Evolutionary conservation across 30 jellyfish, hydroid and myxozoan species (phyloP).

Genomic region (Cassiopea andromeda): DNA sequence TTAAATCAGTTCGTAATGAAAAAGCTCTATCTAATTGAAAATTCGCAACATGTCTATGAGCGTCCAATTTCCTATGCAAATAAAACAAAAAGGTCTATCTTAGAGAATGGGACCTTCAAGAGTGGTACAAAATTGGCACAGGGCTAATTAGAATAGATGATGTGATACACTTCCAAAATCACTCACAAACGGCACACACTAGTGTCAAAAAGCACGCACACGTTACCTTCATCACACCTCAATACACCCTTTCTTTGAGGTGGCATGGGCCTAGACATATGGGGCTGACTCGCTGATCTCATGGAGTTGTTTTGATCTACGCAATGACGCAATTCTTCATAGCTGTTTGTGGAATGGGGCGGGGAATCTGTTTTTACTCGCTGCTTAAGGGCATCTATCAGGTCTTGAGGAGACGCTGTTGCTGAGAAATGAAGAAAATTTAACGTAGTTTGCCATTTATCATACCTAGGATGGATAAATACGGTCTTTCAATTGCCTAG

Average conservation of each 20-base stretch:
- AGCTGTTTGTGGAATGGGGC: neutral
- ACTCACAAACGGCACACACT: constrained; percentile 11
- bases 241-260: constrained; percentile 16
- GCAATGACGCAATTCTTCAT: neutral
- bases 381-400: constrained; percentile 66
- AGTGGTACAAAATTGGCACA: too few relatives aligned
- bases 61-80: too few relatives aligned
- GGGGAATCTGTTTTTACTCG: constrained; percentile 37
- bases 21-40: too few relatives aligned
- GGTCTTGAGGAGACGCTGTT: constrained; percentile 65
- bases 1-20: too few relatives aligned
- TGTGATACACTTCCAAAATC: too few relatives aligned
- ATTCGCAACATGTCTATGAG: too few relatives aligned
- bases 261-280: constrained; percentile 13
- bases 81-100: too few relatives aligned
- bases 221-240: constrained; percentile 48
- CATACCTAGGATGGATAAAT: neutral
- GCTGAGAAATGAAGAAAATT: constrained; percentile 3
- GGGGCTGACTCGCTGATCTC: constrained; percentile 12
- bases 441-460: neutral
- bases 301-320: neutral
- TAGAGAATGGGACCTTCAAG: too few relatives aligned
- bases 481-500: too few relatives aligned
- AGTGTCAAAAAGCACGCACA: constrained; percentile 48
- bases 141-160: too few relatives aligned